These are phyloP conservation scores for Deladenus siricidicola DNA, from an alignment of 2,888 invertebrate species.

Conservation along the genomic window DNA sequence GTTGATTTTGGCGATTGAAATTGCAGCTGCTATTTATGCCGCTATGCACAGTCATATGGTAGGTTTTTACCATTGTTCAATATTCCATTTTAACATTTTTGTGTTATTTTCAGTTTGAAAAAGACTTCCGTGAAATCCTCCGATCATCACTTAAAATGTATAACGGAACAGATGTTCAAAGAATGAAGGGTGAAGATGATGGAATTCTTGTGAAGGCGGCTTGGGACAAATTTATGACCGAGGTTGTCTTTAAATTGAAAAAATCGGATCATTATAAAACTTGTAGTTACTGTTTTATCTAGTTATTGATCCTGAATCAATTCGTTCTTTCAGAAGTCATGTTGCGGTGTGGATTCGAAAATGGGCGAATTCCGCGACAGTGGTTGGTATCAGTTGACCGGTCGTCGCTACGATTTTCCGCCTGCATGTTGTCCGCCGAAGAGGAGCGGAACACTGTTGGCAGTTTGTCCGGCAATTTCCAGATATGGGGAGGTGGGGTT, in stretches of 20 bases:
- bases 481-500: conserved; percentile 46
- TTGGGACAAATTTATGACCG: conserved; percentile 52
- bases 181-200: conserved; percentile 16
- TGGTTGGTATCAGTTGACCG: conserved; percentile 44
- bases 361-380: conserved; percentile 47
- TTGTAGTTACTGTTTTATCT: background rate
- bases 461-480: conserved; percentile 40
- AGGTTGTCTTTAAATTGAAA: conserved; percentile 30
- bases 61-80: conserved; percentile 3
- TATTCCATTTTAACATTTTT: background rate
- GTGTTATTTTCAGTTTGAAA: conserved; percentile 42
- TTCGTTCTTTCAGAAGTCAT: conserved; percentile 38
- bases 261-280: too few relatives aligned
- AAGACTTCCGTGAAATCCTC: conserved; percentile 50
- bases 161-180: conserved; percentile 45
- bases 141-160: conserved; percentile 48
- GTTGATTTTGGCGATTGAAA: conserved; percentile 50
- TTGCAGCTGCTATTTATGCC: conserved; percentile 51
- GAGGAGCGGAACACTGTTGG: conserved; percentile 36
- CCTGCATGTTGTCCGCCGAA: conserved; percentile 51
- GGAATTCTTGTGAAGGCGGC: conserved; percentile 47
- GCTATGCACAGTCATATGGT: conserved; percentile 50
- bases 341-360: conserved; percentile 52
- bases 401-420: conserved; percentile 36
- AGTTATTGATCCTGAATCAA: background rate